Evolutionary conservation across 2,797 vertebrate species (phyloP), one percentile per base, ranked within the genome.

Genomic region (Cottoperca gobio): DNA sequence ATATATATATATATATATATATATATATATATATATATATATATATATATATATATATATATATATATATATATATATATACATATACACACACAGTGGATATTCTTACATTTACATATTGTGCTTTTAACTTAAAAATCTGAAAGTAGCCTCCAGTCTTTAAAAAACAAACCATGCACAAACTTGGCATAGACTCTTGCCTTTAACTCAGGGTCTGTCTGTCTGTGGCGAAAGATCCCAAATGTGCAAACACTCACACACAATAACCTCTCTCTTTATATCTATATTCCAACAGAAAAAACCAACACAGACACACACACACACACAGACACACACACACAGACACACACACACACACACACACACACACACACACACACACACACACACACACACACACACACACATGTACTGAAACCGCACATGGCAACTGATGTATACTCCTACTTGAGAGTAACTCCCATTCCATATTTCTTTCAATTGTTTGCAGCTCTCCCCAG

Each of bases 401-500:
- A 23, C 54, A 49, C 61, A 28, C 17, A 31, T 26, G 17, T 13
- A 58, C 48, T 58, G 35, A 72, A 75, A 21, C 19, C 21, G 55
- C 70, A 68, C 64, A 52, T 63, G 76, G 69, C 45, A 53, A 62
- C 65, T 68, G 61, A 40, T 19, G 3, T 37, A 16, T 45, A 40
- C 74, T 74, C 61, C 63, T 79, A 69, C 82, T 46, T 5, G 14
- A 67, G 60, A 80, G 55, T 46, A 39, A 57, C 70, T 78, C 73
- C 62, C 46, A 61, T 67, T 75, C 67, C 61, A 60, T 48, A 76
- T 64, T 76, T 63, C 43, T 81, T 90, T 87, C 91, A 91, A 91
- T 92, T 92, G 91, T 86, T 73, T 60, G 60, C 82, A 55, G 43
- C n/a, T 79, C 59, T 86, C 82, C 82, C 86, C 11, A 0, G 79